These are phyloP conservation scores for Drosophila testacea DNA, from an alignment of 2,888 invertebrate genomes.

Conservation along the genomic window DNA sequence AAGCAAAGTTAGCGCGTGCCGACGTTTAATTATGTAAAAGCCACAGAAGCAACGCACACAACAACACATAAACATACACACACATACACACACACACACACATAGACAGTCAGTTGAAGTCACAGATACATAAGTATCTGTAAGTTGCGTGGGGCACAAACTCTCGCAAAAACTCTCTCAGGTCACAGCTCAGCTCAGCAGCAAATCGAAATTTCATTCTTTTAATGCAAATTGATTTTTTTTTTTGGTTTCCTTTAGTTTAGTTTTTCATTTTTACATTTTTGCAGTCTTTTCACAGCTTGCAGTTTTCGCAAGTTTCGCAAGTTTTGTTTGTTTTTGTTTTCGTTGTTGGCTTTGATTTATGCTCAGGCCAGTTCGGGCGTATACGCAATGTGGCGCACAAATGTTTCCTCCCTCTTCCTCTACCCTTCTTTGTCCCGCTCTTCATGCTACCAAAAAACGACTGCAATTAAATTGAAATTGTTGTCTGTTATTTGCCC, in stretches of 20 bases:
- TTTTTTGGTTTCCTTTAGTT: constrained; percentile 19
- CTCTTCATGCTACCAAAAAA: constrained; percentile 15
- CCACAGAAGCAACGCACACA: constrained; percentile 57
- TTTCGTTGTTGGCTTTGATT: constrained; percentile 40
- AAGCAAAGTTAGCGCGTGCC: constrained; percentile 68
- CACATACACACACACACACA: constrained; percentile 20
- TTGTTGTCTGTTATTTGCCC: constrained; percentile 60
- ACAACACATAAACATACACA: constrained; percentile 16
- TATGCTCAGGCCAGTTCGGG: constrained; percentile 33
- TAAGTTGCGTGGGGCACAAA: constrained; percentile 26
- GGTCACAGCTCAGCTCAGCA: constrained; percentile 23
- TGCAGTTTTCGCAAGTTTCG: constrained; percentile 17
- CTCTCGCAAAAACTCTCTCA: constrained; percentile 26
- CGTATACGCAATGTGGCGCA: constrained; percentile 57
- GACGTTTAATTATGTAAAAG: constrained; percentile 81
- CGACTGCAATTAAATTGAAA: constrained; percentile 73
- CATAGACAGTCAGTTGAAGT: constrained; percentile 28
- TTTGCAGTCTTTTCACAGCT: constrained; percentile 34
- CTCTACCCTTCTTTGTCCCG: background rate
- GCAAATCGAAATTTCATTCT: constrained; percentile 67
- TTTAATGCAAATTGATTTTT: constrained; percentile 77
- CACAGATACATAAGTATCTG: constrained; percentile 63
- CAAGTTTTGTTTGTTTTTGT: constrained; percentile 29
- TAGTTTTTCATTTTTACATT: constrained; percentile 15
- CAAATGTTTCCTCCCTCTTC: background rate